Conservation (phyloP, 2,888 invertebrate species). For the Drosophila rellima region DNA sequence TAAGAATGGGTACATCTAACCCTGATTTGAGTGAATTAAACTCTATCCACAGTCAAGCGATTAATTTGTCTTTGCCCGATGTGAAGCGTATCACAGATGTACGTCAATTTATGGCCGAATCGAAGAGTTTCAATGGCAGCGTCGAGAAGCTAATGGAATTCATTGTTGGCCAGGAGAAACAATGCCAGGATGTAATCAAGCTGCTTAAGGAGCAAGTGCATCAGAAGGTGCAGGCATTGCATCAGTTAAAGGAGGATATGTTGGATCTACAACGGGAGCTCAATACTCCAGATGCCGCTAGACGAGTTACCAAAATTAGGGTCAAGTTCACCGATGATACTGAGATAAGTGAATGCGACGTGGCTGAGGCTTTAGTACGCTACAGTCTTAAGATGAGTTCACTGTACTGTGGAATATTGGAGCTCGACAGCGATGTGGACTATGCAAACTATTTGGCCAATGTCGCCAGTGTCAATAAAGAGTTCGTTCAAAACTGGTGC, state of each 20-base stretch:
- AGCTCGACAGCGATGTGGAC: slow-evolving; percentile 52
- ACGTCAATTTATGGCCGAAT: slow-evolving; percentile 34
- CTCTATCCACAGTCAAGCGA: slow-evolving; percentile 2
- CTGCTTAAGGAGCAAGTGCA: slow-evolving; percentile 29
- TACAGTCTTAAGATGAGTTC: slow-evolving; percentile 48
- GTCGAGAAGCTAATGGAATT: slow-evolving; percentile 13
- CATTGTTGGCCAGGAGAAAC: slow-evolving; percentile 16
- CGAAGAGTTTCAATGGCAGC: slow-evolving; percentile 11
- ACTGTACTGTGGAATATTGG: slow-evolving; percentile 39
- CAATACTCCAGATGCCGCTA: slow-evolving; percentile 5
- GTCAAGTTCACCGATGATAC: slow-evolving; percentile 54
- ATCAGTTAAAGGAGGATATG: slow-evolving; percentile 47
- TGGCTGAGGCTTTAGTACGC: slow-evolving; percentile 35
- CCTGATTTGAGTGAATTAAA: slow-evolving; percentile 19
- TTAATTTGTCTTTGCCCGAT: slow-evolving; percentile 39
- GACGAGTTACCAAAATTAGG: slow-evolving; percentile 4
- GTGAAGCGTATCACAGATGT: slow-evolving; percentile 45
- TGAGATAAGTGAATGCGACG: slow-evolving; percentile 31
- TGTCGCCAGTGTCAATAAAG: slow-evolving; percentile 40
- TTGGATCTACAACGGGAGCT: slow-evolving; percentile 39
- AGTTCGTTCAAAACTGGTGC: slow-evolving; percentile 32
- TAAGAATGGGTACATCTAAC: slow-evolving; percentile 14
- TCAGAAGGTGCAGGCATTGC: slow-evolving; percentile 29
- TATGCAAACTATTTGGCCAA: slow-evolving; percentile 42
- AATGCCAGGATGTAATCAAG: slow-evolving; percentile 37